phyloP scores from a whole-genome alignment of 2,797 vertebrate genomes.

The Zalophus californianus region DNA sequence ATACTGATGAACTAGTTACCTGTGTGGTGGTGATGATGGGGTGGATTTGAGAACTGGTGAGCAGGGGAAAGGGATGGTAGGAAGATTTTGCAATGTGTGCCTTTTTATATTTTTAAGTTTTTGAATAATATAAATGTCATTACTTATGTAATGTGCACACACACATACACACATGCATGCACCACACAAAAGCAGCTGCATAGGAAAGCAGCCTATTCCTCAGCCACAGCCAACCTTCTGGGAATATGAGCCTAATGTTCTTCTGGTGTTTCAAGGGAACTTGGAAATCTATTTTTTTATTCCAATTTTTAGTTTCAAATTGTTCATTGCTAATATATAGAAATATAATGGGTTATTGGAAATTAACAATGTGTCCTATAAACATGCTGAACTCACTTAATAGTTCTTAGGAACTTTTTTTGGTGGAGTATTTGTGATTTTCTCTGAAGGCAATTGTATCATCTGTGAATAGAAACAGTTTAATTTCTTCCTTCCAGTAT shows the following conservation, averaged over 20 bases:
- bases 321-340: background rate
- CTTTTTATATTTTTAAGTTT: background rate
- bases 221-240: background rate
- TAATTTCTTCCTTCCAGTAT: background rate
- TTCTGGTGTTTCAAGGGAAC: conserved; percentile 12
- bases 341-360: background rate
- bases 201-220: background rate
- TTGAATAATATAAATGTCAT: background rate
- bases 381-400: background rate
- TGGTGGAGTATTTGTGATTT: background rate
- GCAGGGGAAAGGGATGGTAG: background rate
- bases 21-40: background rate
- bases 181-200: background rate
- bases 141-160: background rate
- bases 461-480: background rate
- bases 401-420: background rate
- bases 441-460: background rate
- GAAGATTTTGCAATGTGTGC: background rate
- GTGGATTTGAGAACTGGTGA: background rate
- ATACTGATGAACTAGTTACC: no score
- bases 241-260: background rate
- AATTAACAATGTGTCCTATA: background rate
- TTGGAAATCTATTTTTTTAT: background rate
- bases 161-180: background rate
- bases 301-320: conserved; percentile 17